Evolutionary conservation across 2,113 vertebrate genomes (phyloP).

Genomic region (Sebastes fasciatus): DNA sequence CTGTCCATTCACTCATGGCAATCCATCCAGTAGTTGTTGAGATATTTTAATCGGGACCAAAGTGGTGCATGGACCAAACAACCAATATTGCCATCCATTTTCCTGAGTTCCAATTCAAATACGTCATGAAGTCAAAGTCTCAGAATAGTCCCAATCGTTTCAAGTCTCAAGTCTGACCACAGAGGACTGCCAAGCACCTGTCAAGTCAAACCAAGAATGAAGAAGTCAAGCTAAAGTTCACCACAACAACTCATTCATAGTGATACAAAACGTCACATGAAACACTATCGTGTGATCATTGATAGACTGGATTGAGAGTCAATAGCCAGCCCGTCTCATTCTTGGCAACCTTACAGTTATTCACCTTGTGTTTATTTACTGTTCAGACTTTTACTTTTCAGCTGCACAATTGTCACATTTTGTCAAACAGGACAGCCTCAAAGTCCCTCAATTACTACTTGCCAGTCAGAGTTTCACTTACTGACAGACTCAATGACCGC

Average conservation of each 20-base stretch:
- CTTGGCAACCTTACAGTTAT: background rate
- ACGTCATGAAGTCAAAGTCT: background rate
- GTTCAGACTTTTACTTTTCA: background rate
- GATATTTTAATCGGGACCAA: background rate
- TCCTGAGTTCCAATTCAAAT: background rate
- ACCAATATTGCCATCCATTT: background rate
- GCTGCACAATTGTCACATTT: background rate
- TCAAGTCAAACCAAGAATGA: background rate
- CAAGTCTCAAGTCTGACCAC: background rate
- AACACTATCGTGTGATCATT: background rate
- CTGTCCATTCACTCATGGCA: background rate
- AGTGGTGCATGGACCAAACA: background rate
- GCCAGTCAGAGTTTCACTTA: slow-evolving; percentile 16
- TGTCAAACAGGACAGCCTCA: background rate
- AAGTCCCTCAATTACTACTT: background rate
- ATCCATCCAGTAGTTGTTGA: background rate
- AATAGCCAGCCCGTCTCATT: background rate
- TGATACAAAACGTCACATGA: background rate
- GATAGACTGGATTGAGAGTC: background rate
- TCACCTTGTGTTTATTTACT: background rate
- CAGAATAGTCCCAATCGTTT: background rate
- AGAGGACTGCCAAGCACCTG: background rate
- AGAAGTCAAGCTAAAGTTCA: background rate
- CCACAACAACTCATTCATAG: background rate
- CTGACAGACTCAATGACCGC: slow-evolving; percentile 25